Percentiles rank a stretch among this genome's conserved stretches.
phyloP scores from a whole-genome alignment of 1,140 invertebrate genomes.

The Megathymus violae region DNA sequence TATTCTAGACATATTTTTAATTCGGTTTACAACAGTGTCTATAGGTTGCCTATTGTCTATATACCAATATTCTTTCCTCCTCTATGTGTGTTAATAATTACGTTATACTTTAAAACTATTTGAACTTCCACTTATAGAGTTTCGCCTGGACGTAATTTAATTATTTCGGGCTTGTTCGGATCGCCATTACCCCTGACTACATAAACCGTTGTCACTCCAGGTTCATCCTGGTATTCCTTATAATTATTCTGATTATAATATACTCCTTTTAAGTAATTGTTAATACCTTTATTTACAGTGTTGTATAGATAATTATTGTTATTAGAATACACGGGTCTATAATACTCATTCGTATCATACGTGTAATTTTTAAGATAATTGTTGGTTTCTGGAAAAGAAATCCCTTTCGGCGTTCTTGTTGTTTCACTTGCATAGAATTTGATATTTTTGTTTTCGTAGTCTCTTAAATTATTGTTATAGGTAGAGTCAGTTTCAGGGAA shows the following conservation, averaged over 20 bases:
- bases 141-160: constrained; percentile 62
- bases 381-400: constrained; percentile 46
- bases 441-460: constrained; percentile 37
- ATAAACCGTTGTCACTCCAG: constrained; percentile 54
- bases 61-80: neutral
- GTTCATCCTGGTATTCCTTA: constrained; percentile 39
- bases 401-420: constrained; percentile 42
- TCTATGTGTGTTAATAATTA: neutral
- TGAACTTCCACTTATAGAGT: constrained; percentile 19
- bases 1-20: too few relatives aligned
- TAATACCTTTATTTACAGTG: constrained; percentile 25
- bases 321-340: constrained; percentile 23
- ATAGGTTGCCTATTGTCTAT: too few relatives aligned
- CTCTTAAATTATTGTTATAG: constrained; percentile 26
- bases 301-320: constrained; percentile 28
- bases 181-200: constrained; percentile 73
- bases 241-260: constrained; percentile 34
- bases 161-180: constrained; percentile 67
- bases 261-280: constrained; percentile 2
- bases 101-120: neutral
- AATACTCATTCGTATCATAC: constrained; percentile 11
- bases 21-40: too few relatives aligned
- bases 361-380: constrained; percentile 27
- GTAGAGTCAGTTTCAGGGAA: constrained; percentile 48
- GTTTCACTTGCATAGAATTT: constrained; percentile 30